Evolutionary conservation across 2,113 vertebrate species (phyloP).

Genomic region (Toxotes jaculatrix): DNA sequence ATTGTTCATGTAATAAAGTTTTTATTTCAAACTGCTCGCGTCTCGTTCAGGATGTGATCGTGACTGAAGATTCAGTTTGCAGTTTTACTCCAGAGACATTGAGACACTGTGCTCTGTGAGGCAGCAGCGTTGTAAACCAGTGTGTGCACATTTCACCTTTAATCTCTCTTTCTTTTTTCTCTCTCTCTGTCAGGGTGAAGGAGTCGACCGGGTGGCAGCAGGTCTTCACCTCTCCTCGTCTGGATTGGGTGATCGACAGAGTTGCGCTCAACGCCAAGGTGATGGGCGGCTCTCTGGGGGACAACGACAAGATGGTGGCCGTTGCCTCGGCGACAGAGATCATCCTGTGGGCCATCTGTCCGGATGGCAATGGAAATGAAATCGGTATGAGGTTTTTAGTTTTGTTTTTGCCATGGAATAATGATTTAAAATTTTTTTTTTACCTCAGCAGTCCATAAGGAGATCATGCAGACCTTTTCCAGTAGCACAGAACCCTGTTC

Average conservation of each 20-base stretch:
- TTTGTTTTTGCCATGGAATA: too few relatives aligned
- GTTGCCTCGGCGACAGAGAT: constrained; percentile 89
- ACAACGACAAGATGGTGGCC: constrained; percentile 95
- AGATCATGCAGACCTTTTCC: too few relatives aligned
- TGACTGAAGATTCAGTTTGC: too few relatives aligned
- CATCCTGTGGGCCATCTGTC: constrained; percentile 91
- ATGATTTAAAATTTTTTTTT: too few relatives aligned
- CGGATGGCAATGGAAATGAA: constrained; percentile 89
- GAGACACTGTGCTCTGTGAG: too few relatives aligned
- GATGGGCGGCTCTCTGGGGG: constrained; percentile 88
- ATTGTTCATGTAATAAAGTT: neutral
- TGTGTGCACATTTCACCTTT: neutral
- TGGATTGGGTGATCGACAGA: constrained; percentile 92
- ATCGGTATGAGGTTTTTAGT: constrained; percentile 82
- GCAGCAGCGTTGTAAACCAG: too few relatives aligned
- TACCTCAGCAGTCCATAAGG: too few relatives aligned
- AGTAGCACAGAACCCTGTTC: neutral
- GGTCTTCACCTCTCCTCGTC: constrained; percentile 90
- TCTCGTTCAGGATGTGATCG: too few relatives aligned
- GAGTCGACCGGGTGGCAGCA: constrained; percentile 94
- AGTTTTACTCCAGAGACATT: too few relatives aligned
- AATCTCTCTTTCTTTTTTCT: neutral
- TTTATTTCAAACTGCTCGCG: too few relatives aligned
- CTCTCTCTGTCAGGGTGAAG: constrained; percentile 86
- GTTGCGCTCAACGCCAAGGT: constrained; percentile 93